phyloP scores from a whole-genome alignment of 92 coral and sea anemone genomes.

The Porites lobata region DNA sequence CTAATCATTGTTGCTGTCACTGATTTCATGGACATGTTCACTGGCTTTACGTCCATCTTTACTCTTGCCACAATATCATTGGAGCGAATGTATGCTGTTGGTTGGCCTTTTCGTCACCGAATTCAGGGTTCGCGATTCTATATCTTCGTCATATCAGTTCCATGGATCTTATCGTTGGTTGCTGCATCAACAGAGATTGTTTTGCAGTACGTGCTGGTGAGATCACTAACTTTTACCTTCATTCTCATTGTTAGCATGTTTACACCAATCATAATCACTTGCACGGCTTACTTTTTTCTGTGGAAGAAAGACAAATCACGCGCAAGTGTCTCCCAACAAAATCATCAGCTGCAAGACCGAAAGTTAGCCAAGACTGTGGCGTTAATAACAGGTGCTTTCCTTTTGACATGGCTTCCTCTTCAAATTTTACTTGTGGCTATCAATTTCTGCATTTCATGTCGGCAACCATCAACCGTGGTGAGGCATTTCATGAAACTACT shows the following conservation, averaged over 20 bases:
- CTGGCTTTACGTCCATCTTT: background rate
- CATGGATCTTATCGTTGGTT: background rate
- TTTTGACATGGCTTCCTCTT: conserved; percentile 19
- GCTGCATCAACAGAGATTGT: background rate
- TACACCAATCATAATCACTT: background rate
- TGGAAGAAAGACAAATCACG: background rate
- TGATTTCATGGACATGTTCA: conserved; percentile 1
- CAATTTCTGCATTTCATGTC: conserved; percentile 6
- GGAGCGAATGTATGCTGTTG: conserved; percentile 10
- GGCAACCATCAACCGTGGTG: background rate
- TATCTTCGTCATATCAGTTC: background rate
- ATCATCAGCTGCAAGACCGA: background rate
- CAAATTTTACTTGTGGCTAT: background rate
- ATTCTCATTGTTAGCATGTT: background rate
- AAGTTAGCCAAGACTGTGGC: conserved; percentile 21
- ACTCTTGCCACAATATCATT: background rate
- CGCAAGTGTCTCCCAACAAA: background rate
- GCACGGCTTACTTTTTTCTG: background rate
- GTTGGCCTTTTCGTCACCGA: conserved; percentile 19
- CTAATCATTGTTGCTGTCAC: background rate
- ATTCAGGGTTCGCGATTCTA: background rate
- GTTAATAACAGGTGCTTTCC: conserved; percentile 25
- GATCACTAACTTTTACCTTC: background rate
- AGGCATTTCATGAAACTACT: background rate
- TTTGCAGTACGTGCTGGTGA: background rate